Evolutionary conservation across 2,797 vertebrate species (phyloP).

Genomic region (Gambelia wislizenii): DNA sequence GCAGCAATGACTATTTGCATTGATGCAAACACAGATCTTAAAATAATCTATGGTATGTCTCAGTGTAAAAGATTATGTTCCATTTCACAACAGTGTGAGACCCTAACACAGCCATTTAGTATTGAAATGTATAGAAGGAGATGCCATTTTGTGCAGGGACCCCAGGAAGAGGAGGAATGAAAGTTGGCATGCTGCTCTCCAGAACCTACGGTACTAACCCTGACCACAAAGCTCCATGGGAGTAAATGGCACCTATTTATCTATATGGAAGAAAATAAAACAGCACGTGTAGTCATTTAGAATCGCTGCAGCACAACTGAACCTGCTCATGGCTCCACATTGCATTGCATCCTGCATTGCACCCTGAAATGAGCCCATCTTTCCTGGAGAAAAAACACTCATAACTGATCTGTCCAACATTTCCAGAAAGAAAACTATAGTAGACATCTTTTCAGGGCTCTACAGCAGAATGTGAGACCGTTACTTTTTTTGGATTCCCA

Average conservation of each 20-base stretch:
- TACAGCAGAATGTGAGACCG: no score
- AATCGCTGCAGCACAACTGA: not conserved
- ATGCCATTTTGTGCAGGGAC: not conserved
- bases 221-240: not conserved
- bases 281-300: not conserved
- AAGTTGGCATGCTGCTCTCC: not conserved
- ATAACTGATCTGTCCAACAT: no score
- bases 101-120: not conserved
- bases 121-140: not conserved
- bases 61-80: not conserved
- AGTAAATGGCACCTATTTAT: not conserved
- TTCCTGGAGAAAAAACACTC: no score
- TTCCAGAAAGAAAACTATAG: no score
- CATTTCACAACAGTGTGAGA: not conserved
- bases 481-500: no score
- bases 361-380: no score
- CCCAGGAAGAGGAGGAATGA: not conserved
- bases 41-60: no score
- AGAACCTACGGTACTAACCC: no score
- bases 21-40: no score
- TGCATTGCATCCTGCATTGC: no score
- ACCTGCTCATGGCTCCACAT: not conserved
- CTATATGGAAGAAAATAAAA: not conserved
- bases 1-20: no score
- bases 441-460: no score